phyloP scores from a whole-genome alignment of 2,113 vertebrate genomes.

The Tringa solitaria region DNA sequence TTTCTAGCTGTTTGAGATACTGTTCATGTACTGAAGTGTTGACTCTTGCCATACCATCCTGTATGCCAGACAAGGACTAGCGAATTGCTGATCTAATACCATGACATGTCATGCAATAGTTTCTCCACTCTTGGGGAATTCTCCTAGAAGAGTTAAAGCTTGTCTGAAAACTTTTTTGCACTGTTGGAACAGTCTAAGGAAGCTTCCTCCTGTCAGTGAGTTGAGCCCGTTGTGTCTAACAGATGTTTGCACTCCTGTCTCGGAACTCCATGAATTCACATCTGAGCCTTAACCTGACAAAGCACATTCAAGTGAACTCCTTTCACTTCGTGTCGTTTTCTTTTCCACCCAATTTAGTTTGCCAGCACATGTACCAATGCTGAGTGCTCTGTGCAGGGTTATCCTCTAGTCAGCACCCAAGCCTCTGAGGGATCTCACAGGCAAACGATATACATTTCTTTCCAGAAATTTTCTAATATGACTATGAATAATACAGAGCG shows the following conservation, averaged over 20 bases:
- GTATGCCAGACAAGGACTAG: background rate
- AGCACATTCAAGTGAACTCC: background rate
- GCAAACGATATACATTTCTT: background rate
- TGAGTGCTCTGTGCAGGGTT: background rate
- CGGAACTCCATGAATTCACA: background rate
- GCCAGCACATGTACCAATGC: background rate
- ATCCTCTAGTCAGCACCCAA: background rate
- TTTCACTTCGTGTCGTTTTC: rapidly evolving
- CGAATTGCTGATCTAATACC: background rate
- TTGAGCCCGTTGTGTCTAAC: rapidly evolving
- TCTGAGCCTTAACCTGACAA: background rate
- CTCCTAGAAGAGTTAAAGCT: background rate
- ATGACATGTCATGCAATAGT: background rate
- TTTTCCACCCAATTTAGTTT: background rate
- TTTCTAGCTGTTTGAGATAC: background rate
- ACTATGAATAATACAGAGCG: background rate
- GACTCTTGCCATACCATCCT: background rate
- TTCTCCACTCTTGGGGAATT: background rate
- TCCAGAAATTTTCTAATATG: background rate
- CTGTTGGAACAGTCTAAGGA: background rate
- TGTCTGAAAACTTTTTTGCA: background rate
- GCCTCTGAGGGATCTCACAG: rapidly evolving
- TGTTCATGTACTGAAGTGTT: background rate
- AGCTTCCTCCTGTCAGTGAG: background rate
- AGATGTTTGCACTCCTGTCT: background rate